These are phyloP conservation scores for Sweltsa coloradensis DNA, from an alignment of 1,140 invertebrate genomes.

Conservation along the genomic window DNA sequence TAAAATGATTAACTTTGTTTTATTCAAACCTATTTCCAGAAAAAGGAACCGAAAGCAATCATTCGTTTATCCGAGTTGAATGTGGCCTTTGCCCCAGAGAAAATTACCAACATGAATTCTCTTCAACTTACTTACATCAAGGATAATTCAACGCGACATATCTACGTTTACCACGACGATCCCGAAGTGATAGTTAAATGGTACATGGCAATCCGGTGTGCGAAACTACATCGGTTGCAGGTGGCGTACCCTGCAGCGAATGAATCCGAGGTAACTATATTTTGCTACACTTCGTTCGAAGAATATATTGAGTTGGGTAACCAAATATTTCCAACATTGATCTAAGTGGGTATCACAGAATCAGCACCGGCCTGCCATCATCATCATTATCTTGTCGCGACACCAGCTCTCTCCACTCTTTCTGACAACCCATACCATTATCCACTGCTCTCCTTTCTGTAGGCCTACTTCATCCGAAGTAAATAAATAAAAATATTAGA, in stretches of 20 bases:
- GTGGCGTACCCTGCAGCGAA: constrained; percentile 69
- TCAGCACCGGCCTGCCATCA: too few relatives aligned
- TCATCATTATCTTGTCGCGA: too few relatives aligned
- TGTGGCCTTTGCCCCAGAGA: constrained; percentile 71
- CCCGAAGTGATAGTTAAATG: constrained; percentile 76
- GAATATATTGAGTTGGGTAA: too few relatives aligned
- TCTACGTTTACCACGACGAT: constrained; percentile 78
- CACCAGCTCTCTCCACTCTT: too few relatives aligned
- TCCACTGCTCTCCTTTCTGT: too few relatives aligned
- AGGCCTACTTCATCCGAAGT: too few relatives aligned
- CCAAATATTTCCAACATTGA: too few relatives aligned
- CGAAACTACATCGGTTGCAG: constrained; percentile 68
- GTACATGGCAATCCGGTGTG: constrained; percentile 78
- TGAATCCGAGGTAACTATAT: constrained; percentile 47
- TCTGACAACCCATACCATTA: too few relatives aligned
- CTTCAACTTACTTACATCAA: constrained; percentile 74
- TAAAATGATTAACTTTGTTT: too few relatives aligned
- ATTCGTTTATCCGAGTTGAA: constrained; percentile 72
- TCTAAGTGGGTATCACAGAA: too few relatives aligned
- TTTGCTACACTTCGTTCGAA: not conserved
- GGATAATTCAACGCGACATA: constrained; percentile 66
- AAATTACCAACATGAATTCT: constrained; percentile 66
- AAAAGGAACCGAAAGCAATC: constrained; percentile 67
- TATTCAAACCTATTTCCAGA: constrained; percentile 23
- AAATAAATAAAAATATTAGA: too few relatives aligned